Evolutionary conservation across 2,797 vertebrate species (phyloP).

Genomic region (Sarcophilus harrisii): DNA sequence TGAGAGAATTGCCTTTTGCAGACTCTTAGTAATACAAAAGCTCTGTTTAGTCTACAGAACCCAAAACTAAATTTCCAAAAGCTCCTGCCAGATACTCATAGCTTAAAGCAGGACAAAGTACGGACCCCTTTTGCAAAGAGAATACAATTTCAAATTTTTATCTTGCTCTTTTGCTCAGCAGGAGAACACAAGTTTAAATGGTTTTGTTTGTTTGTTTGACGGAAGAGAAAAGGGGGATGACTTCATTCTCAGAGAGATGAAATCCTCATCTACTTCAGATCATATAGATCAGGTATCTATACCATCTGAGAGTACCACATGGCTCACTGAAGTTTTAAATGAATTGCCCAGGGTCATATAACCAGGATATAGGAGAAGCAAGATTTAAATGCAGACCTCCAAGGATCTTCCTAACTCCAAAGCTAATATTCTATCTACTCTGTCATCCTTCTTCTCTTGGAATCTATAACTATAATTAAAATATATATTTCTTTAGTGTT

Average conservation of each 20-base stretch:
- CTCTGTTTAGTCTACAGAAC: conserved; percentile 63
- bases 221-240: neutral
- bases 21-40: conserved; percentile 65
- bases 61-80: conserved; percentile 49
- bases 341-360: neutral
- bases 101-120: neutral
- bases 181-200: conserved; percentile 15
- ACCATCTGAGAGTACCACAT: neutral
- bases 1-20: neutral
- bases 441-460: neutral
- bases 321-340: neutral
- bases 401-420: neutral
- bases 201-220: neutral
- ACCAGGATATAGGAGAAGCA: neutral
- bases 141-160: conserved; percentile 7
- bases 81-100: conserved; percentile 49
- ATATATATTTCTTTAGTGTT: conserved; percentile 8
- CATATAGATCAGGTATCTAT: neutral
- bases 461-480: conserved; percentile 29
- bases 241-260: neutral
- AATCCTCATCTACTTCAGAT: neutral
- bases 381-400: neutral
- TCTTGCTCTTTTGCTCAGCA: neutral
- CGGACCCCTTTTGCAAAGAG: conserved; percentile 35
- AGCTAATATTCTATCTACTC: neutral